Conservation (phyloP, 2,797 vertebrate species). For the Ficedula albicollis region DNA sequence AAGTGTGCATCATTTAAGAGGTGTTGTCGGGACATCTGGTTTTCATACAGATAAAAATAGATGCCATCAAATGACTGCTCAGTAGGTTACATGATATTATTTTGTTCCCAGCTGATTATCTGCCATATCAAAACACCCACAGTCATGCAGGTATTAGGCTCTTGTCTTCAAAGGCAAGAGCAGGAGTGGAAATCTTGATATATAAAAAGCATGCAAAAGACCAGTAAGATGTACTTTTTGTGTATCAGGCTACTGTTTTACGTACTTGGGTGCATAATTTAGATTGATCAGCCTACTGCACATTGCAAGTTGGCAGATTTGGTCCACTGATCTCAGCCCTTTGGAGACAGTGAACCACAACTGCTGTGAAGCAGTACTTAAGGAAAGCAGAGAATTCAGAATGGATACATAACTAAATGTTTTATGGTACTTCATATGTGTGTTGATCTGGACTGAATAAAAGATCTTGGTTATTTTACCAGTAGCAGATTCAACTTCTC, state of each 20-base stretch:
- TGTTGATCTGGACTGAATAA: background rate
- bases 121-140: background rate
- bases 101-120: background rate
- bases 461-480: background rate
- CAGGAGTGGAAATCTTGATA: background rate
- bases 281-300: background rate
- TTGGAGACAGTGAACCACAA: background rate
- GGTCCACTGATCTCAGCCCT: background rate
- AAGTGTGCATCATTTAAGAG: background rate
- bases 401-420: background rate
- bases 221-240: background rate
- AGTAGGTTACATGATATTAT: background rate
- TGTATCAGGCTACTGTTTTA: background rate
- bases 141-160: background rate
- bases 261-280: background rate
- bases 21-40: background rate
- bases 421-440: background rate
- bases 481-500: background rate
- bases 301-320: background rate
- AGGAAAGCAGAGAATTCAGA: background rate
- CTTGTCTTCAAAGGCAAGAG: background rate
- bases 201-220: background rate
- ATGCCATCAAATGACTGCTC: background rate
- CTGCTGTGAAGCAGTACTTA: background rate
- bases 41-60: slow-evolving; percentile 7